Evolutionary conservation across 2,797 vertebrate genomes (phyloP), one percentile per base, ranked within the genome.

Genomic region (Trichosurus vulpecula): DNA sequence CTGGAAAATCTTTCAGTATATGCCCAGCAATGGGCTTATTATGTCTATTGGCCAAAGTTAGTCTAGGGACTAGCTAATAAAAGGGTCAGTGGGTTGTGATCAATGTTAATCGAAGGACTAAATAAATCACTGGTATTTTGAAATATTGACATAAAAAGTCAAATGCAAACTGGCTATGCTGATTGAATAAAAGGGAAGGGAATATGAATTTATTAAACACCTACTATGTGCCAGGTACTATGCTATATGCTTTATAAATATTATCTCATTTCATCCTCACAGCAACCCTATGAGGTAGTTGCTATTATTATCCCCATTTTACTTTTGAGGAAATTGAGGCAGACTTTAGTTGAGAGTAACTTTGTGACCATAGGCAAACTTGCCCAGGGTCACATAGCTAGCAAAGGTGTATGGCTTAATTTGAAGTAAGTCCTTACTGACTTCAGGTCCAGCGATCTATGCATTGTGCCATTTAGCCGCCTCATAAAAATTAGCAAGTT

Each of bases 11-110:
- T 87, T 87, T 51, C 41, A 11, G 3, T 47, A 25, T 47, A 35
- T 10, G 31, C 22, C 66, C 25, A 87, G 41, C 74, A 47, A 87
- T 51, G 22, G 74, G 41, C 41, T 47, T 25, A 47, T 27, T 51
- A 51, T 81, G 92, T 51, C 93, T 92, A 53, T 93, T 53, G 47
- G 74, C 74, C 94, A 31, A 91, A 30, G 11, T 93, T 30, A 54
- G 29, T 55, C 92, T 92, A 95, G 58, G 96, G 54, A 93, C 30
- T n/a, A 87, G 47, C 0, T 12, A 87, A 87, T 27, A 87, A 51
- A 87, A 51, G 3, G 41, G 10, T 87, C 74, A 87, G 41, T 87
- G 41, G 41, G 9, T 87, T 47, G 25, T 87, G 41, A 47, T 87
- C 74, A 51, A 0, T 51, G 10, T 51, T 87, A 35, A 9, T 87